Base-by-base conservation (phyloP, 2,113 vertebrate species). In the Seriola dumerili region DNA sequence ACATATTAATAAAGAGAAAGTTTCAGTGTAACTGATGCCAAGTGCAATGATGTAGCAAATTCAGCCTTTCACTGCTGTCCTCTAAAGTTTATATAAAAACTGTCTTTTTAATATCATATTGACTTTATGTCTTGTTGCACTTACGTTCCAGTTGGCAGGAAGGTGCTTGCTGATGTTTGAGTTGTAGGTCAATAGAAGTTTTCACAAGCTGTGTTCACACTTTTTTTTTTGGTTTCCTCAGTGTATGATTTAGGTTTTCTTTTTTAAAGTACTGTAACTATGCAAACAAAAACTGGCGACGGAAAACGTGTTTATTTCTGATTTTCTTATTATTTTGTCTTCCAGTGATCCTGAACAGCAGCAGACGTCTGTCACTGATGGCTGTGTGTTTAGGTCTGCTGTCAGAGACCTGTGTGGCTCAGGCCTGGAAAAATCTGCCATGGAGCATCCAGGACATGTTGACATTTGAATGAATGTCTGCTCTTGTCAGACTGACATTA, bases 331-430 rank as follows among this genome's bases (percentile, higher is more conserved):
- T 14, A 65, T 54, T 75, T 17, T 36, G 4, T 58, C 11, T 69
- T 40, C 0, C 90, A 99, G 98, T 99, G 88, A 96, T 97, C 32
- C 90, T 99, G 80, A 97, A 99, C 88, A 93, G 96, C 92, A 97
- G 91, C 54, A 94, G 97, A 17, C 90, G 94, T 59, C 88, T 97
- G 4, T 95, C 97, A 2, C 79, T 97, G 79, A 17, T 95, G 86
- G 95, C 96, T 0, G 94, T 99, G 78, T 66, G 95, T 46, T 84
- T 94, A 0, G 98, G 98, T 65, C 93, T 97, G 55, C 85, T 98
- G 80, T 83, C 96, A 11, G 98, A 99, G 94, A 96, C 92, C 34
- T 86, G 92, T 16, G 81, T 93, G 69, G 94, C 96, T 73, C 96
- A 82, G 81, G 88, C 89, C 73, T 95, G 96, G 48, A 92, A 93